Percentiles rank a stretch among this genome's conserved stretches.
These are phyloP conservation scores for Percina caprodes DNA, from an alignment of 2,113 vertebrate genomes.

Conservation along the genomic window DNA sequence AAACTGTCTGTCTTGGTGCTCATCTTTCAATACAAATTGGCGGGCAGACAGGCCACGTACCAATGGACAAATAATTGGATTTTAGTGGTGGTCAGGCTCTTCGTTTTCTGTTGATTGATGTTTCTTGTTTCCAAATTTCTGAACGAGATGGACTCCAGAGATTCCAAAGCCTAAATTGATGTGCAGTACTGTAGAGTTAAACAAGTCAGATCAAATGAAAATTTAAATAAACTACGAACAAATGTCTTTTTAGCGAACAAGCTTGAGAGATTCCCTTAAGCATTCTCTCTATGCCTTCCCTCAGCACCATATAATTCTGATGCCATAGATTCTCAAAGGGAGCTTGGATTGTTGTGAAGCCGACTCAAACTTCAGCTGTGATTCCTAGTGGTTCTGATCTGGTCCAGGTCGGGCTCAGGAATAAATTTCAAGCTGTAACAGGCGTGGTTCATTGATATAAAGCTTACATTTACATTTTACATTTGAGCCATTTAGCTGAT, in stretches of 20 bases:
- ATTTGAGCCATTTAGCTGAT: constrained; percentile 2
- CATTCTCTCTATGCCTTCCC: not conserved
- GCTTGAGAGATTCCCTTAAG: not conserved
- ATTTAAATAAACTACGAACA: not conserved
- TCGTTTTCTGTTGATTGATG: not conserved
- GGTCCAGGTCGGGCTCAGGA: constrained; percentile 13
- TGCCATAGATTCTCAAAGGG: not conserved
- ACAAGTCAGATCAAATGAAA: not conserved
- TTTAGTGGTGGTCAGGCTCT: not conserved
- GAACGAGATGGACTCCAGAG: not conserved
- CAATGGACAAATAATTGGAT: not conserved
- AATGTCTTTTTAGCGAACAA: not conserved
- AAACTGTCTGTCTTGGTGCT: not conserved
- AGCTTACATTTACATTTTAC: constrained; percentile 19
- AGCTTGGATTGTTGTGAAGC: not conserved
- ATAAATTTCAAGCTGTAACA: constrained; percentile 24
- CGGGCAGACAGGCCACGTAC: not conserved
- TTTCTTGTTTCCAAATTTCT: not conserved
- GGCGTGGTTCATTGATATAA: constrained; percentile 14
- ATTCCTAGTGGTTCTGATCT: constrained; percentile 29
- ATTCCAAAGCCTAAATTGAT: not conserved
- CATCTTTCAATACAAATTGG: not conserved
- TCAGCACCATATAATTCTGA: not conserved
- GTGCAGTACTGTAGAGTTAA: not conserved
- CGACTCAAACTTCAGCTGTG: constrained; percentile 7